These are phyloP conservation scores for Engystomops pustulosus DNA, from an alignment of 2,113 vertebrate genomes.

Conservation along the genomic window DNA sequence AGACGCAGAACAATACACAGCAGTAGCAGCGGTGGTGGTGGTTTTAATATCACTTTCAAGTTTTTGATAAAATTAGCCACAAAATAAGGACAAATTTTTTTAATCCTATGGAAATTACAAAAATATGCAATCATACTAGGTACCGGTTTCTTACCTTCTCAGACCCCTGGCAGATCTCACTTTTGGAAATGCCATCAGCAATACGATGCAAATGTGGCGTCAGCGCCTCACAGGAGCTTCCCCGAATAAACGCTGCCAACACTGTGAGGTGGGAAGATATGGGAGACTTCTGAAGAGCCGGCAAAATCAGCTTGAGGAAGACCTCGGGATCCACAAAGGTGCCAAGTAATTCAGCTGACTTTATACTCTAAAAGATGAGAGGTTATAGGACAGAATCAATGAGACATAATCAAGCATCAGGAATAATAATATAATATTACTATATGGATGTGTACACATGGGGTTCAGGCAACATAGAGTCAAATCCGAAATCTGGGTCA, in stretches of 20 bases:
- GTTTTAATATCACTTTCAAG: no score
- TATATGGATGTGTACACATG: neutral
- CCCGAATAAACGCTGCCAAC: conserved; percentile 78
- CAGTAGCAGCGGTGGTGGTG: no score
- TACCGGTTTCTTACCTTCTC: conserved; percentile 86
- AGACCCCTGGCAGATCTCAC: conserved; percentile 79
- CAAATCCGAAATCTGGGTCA: neutral
- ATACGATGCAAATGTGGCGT: conserved; percentile 78
- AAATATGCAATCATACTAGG: no score
- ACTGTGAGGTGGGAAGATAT: conserved; percentile 80
- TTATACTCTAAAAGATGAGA: conserved; percentile 73
- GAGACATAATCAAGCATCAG: no score
- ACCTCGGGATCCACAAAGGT: conserved; percentile 85
- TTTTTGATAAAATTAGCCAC: no score
- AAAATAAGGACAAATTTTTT: no score
- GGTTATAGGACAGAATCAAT: neutral
- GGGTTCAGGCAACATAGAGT: neutral
- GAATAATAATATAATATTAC: neutral
- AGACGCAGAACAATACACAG: no score
- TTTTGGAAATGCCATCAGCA: conserved; percentile 70
- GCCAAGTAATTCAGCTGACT: conserved; percentile 85
- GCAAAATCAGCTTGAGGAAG: conserved; percentile 82
- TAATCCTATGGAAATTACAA: no score
- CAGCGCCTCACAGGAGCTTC: conserved; percentile 77
- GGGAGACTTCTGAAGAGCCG: conserved; percentile 74